Evolutionary conservation across 2,888 invertebrate genomes (phyloP), one percentile per base, ranked within the genome.

Genomic region (Drosophila robusta): DNA sequence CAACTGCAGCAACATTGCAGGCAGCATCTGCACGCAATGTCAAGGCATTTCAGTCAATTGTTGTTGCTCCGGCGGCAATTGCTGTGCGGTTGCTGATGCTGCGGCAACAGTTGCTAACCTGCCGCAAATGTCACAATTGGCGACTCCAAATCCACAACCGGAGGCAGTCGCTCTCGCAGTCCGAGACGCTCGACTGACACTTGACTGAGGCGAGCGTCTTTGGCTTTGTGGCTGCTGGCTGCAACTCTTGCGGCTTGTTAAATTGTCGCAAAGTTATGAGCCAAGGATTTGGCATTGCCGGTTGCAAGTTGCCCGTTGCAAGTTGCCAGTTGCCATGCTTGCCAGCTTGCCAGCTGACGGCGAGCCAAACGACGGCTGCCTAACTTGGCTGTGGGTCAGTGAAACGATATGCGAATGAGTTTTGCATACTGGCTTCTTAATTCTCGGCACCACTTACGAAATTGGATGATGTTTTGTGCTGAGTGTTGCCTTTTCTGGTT

Each of bases 21-120:
- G 63, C 82, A 82, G 74, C 86, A 80, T 83, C 75, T 78, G 62
- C 85, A 84, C 86, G 87, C 87, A 87, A 86, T 89, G 87, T 80
- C 78, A 84, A 81, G 79, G 80, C 80, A 88, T 86, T 85, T 88
- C 80, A 80, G 81, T 85, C 83, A 83, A 85, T 73, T 64, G 73
- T 70, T 76, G 86, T 61, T 74, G 82, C 47, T 57, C 51, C 49
- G 54, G 76, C 77, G 80, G 87, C 86, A 85, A 75, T 77, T 85
- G 87, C 87, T 84, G 70, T 80, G 87, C 77, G 74, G 81, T 75
- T 79, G 63, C 18, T 36, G 42, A 39, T 47, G 34, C 69, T 54
- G 34, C 69, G 16, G 46, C 75, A 75, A 68, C 77, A 68, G 75
- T 77, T 75, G 78, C 79, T 51, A 65, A 64, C 70, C 73, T 84